Evolutionary conservation across 2,888 invertebrate species (phyloP).

Genomic region (Athalia cordata): DNA sequence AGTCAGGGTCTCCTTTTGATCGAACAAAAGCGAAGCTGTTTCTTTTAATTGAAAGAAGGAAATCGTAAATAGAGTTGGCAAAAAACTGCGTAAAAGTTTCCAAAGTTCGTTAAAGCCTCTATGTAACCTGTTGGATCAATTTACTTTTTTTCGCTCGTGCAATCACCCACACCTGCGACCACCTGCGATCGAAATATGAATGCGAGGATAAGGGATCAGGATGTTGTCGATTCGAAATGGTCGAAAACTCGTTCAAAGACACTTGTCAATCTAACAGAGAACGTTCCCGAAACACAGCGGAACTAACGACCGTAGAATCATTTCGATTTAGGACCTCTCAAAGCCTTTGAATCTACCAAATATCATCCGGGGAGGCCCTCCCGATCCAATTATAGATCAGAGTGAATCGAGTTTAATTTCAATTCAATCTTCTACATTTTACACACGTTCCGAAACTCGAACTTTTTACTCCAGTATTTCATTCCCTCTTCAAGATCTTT

Average conservation of each 20-base stretch:
- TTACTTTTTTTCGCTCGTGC: constrained; percentile 33
- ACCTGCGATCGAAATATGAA: constrained; percentile 17
- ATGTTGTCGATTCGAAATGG: constrained; percentile 47
- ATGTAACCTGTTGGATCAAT: constrained; percentile 24
- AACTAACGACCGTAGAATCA: constrained; percentile 54
- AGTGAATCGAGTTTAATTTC: constrained; percentile 66
- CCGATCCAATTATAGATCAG: constrained; percentile 34
- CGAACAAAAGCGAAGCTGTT: constrained; percentile 60
- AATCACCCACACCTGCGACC: constrained; percentile 41
- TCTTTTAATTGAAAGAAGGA: constrained; percentile 59
- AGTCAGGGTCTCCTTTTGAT: constrained; percentile 31
- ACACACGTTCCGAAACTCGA: constrained; percentile 26
- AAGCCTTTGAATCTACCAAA: constrained; percentile 49
- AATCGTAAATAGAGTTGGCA: constrained; percentile 46
- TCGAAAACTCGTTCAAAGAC: constrained; percentile 36
- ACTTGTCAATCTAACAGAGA: constrained; percentile 40
- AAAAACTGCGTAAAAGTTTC: not conserved
- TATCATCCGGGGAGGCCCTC: constrained; percentile 39
- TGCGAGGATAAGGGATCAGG: constrained; percentile 36
- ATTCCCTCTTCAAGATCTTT: not conserved
- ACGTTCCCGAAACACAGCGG: constrained; percentile 52
- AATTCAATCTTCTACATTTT: constrained; percentile 60
- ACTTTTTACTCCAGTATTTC: not conserved
- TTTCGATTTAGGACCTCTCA: constrained; percentile 52
- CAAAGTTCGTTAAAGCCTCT: constrained; percentile 1